Evolutionary conservation across 2,797 vertebrate species (phyloP).

Genomic region (Coluber constrictor): DNA sequence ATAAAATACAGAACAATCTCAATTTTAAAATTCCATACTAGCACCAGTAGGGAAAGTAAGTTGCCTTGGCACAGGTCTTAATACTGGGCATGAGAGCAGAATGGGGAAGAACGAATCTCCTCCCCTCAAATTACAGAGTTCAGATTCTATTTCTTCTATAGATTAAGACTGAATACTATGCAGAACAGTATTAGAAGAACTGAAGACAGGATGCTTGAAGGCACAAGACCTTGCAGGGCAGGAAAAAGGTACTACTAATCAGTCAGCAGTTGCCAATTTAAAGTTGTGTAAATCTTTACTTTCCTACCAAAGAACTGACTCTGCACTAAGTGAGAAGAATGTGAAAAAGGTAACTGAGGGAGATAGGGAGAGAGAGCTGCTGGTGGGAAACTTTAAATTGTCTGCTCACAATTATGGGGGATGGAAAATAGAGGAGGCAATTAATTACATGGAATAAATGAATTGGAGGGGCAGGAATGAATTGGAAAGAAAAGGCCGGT

Average conservation of each 20-base stretch:
- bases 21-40: not conserved
- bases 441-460: not conserved
- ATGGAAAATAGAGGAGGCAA: not conserved
- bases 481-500: not conserved
- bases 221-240: not conserved
- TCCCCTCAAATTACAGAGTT: not conserved
- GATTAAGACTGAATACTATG: not conserved
- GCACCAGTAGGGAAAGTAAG: not conserved
- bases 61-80: not conserved
- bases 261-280: not conserved
- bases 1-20: not conserved
- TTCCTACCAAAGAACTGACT: not conserved
- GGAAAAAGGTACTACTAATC: not conserved
- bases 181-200: not conserved
- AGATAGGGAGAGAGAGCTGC: not conserved
- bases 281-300: not conserved
- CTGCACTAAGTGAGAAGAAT: not conserved
- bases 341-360: not conserved
- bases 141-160: not conserved
- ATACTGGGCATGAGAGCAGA: not conserved
- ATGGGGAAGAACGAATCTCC: not conserved
- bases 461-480: not conserved
- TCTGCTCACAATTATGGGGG: not conserved
- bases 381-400: not conserved
- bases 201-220: not conserved